phyloP scores from a whole-genome alignment of 1,140 invertebrate species.

The Hetaerina americana region DNA sequence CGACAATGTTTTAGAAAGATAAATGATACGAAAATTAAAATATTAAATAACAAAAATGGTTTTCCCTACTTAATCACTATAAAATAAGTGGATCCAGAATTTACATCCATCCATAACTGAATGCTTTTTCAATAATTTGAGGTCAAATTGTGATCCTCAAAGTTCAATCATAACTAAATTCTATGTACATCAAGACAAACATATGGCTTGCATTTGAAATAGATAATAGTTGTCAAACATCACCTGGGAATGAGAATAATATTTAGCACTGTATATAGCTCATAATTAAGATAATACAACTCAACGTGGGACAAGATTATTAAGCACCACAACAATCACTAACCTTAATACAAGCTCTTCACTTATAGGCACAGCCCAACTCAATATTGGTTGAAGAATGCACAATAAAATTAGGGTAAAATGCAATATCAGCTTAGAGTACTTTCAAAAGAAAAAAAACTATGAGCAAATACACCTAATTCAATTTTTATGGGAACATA shows the following conservation, averaged over 20 bases:
- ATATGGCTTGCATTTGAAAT: not conserved
- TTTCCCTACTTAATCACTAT: not conserved
- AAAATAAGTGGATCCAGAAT: not conserved
- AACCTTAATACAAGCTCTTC: not conserved
- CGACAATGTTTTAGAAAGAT: too few relatives aligned
- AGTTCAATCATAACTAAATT: not conserved
- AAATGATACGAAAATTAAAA: too few relatives aligned
- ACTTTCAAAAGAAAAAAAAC: too few relatives aligned
- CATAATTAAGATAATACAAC: not conserved
- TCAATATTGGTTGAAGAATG: too few relatives aligned
- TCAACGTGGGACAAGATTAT: not conserved
- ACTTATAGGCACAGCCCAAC: not conserved
- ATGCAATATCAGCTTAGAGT: too few relatives aligned
- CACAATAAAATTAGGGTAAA: too few relatives aligned
- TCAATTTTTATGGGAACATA: too few relatives aligned
- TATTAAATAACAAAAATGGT: too few relatives aligned
- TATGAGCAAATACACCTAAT: too few relatives aligned
- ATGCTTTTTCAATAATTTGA: not conserved
- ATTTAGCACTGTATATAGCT: not conserved
- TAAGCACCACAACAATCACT: not conserved
- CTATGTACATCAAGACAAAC: not conserved
- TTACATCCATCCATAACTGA: not conserved
- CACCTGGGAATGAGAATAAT: not conserved
- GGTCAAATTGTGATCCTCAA: not conserved
- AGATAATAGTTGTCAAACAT: not conserved